A percentile compares a stretch with the other conserved stretches of the same genome.
Conservation (phyloP, 1,140 invertebrate species). For the Trichomalopsis sarcophagae region DNA sequence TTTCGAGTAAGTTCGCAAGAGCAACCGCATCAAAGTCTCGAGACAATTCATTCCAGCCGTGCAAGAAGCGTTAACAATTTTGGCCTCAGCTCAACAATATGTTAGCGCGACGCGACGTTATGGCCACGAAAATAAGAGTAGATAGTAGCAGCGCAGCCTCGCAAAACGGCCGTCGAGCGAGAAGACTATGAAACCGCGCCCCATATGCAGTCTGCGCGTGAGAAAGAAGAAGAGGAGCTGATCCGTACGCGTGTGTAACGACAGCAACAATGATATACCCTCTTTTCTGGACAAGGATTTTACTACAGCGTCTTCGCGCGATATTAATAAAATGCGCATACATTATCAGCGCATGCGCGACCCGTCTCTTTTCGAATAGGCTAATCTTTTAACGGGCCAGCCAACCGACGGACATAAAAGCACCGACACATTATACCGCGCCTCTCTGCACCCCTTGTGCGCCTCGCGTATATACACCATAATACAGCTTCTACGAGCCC, state of each 20-base stretch:
- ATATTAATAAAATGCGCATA: conserved; percentile 30
- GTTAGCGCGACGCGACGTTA: too few species aligned
- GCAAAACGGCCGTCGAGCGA: not conserved
- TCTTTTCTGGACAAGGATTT: too few species aligned
- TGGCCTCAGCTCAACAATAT: conserved; percentile 1
- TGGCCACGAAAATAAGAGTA: too few species aligned
- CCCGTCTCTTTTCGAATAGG: conserved; percentile 14
- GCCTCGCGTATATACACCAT: conserved; percentile 1
- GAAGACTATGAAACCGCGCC: not conserved
- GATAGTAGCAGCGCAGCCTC: not conserved
- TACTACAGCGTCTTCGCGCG: conserved; percentile 1
- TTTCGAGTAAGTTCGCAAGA: not conserved
- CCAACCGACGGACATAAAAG: conserved; percentile 34
- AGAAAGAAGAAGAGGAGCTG: not conserved
- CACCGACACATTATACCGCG: conserved; percentile 18
- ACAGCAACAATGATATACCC: not conserved
- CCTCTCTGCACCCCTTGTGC: conserved; percentile 6
- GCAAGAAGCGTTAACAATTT: not conserved
- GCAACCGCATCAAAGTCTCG: too few species aligned
- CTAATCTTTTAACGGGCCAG: conserved; percentile 45
- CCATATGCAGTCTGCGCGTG: not conserved
- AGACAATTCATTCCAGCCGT: too few species aligned
- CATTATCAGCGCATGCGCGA: not conserved
- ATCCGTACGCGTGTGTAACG: too few species aligned
- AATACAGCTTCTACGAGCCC: conserved; percentile 38